Evolutionary conservation across 1,140 invertebrate species (phyloP), one percentile per base, ranked within the genome.

Genomic region (Drosophila tani): DNA sequence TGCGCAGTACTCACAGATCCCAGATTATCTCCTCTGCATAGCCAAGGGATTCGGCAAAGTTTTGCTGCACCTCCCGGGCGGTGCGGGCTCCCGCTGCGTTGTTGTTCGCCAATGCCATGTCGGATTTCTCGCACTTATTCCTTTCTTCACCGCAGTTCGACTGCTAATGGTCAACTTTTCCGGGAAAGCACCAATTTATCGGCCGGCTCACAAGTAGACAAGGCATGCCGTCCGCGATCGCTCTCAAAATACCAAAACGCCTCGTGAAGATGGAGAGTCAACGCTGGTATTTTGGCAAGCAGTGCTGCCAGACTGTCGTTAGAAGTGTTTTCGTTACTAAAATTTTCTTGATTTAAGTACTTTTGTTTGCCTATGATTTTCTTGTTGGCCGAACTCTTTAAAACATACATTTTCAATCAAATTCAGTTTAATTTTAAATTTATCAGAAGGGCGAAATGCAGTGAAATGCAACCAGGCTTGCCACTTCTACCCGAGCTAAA

Each of bases 1-100:
- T 69, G 63, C 84, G 66, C 56, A 79, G 29, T 77, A 91, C 86
- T 85, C 49, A 92, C 91, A 79, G 56, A 53, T 92, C 91, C 91
- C 91, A 92, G 17, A 86, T 85, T 3, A 77, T 74, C 29, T 91
- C 77, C 12, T 66, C 55, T 0, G 56, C 53, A 49, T 73, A 80
- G 7, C 81, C 81, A 11, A 78, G 63, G 3, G 66, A 73, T 12
- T 76, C 75, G 0, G 67, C 84, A 51, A 92, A 92, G 15, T 55
- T 53, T 50, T 88, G 79, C 59, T 92, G 91, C 43, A 91, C 77
- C 7, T 82, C 73, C 12, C 19, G 51, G 5, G 74, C 71, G 12
- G 57, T 79, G 17, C 75, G 86, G 8, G 1, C 6, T 6, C 9
- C 5, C 9, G 0, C n/a, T 17, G 0, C 17, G 2, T 24, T 65